Evolutionary conservation across 2,797 vertebrate genomes (phyloP).

Genomic region (Heteromormyrus szaboi): DNA sequence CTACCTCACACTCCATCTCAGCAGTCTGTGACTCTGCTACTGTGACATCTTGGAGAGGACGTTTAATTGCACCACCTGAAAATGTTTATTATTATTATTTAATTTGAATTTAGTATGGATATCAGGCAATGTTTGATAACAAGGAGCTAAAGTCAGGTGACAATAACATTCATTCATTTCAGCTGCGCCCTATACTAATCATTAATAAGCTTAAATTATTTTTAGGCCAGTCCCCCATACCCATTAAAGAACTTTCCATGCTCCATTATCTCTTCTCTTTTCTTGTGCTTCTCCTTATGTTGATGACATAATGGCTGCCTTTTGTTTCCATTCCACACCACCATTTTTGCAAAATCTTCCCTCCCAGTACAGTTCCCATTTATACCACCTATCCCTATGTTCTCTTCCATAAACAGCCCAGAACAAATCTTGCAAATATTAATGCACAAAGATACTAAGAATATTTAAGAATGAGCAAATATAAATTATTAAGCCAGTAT

Average conservation of each 20-base stretch:
- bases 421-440: background rate
- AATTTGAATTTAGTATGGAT: background rate
- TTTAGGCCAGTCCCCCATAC: background rate
- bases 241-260: background rate
- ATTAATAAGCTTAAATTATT: background rate
- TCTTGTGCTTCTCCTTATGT: background rate
- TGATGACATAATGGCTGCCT: background rate
- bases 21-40: slow-evolving; percentile 89
- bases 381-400: background rate
- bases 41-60: slow-evolving; percentile 79
- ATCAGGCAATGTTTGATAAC: background rate
- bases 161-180: background rate
- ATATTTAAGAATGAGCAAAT: background rate
- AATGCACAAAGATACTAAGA: background rate
- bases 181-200: background rate
- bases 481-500: background rate
- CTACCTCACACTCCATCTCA: slow-evolving; percentile 85
- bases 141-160: background rate
- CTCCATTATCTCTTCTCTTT: background rate
- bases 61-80: slow-evolving; percentile 88
- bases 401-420: background rate
- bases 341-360: background rate
- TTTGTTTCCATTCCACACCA: background rate
- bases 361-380: slow-evolving; percentile 22
- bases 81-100: background rate